These are phyloP conservation scores for Sinonovacula constricta DNA, from an alignment of 1,140 invertebrate genomes.

Conservation along the genomic window DNA sequence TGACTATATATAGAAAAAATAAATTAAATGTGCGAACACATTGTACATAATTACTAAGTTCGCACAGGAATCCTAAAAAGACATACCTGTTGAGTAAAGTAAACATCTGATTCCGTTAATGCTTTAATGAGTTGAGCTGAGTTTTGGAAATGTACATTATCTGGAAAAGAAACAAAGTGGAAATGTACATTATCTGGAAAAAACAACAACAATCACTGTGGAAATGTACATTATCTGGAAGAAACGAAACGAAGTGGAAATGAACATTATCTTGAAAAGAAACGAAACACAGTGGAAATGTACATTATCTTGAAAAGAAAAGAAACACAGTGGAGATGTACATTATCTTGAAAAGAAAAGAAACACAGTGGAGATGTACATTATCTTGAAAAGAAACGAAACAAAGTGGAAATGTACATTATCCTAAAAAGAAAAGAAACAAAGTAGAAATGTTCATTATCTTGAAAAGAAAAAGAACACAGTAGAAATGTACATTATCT, in stretches of 20 bases:
- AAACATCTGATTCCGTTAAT: constrained; percentile 88
- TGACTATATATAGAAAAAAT: constrained; percentile 52
- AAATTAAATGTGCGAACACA: constrained; percentile 59
- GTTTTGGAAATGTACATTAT: constrained; percentile 96
- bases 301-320: background rate
- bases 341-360: no score
- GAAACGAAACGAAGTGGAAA: background rate
- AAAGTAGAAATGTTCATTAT: background rate
- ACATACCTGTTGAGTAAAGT: constrained; percentile 92
- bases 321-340: background rate
- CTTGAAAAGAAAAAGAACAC: background rate
- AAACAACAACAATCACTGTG: background rate
- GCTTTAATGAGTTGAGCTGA: constrained; percentile 92
- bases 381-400: constrained; percentile 87
- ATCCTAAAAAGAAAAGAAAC: background rate
- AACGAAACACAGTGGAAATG: background rate
- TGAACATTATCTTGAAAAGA: background rate
- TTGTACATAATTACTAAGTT: background rate
- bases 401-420: background rate
- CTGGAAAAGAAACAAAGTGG: constrained; percentile 81
- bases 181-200: background rate
- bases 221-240: background rate
- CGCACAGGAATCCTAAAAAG: background rate
- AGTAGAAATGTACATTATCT: background rate
- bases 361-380: constrained; percentile 96